These are phyloP conservation scores for Spodoptera picta DNA, from an alignment of 2,888 invertebrate genomes.

Conservation along the genomic window DNA sequence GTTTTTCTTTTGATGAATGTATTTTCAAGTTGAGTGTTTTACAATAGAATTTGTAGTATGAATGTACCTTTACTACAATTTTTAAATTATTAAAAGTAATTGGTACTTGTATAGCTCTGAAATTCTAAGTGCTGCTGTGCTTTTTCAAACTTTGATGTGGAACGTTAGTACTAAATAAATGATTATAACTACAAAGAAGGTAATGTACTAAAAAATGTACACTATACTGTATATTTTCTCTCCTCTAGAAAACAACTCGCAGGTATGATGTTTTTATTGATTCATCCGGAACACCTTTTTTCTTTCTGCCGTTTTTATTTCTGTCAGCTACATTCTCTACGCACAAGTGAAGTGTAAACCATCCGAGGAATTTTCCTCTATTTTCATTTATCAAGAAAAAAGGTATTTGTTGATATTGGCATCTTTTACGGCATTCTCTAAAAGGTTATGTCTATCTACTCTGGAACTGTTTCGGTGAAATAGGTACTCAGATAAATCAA, in stretches of 20 bases:
- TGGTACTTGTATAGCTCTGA: too few relatives aligned
- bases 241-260: not conserved
- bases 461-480: conserved; percentile 9
- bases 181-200: too few relatives aligned
- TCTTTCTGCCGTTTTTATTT: conserved; percentile 30
- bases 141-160: too few relatives aligned
- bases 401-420: conserved; percentile 10
- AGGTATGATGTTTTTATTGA: conserved; percentile 20
- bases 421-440: conserved; percentile 16
- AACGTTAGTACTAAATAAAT: too few relatives aligned
- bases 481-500: conserved; percentile 9
- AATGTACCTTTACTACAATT: too few relatives aligned
- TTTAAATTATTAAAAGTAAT: too few relatives aligned
- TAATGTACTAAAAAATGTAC: too few relatives aligned
- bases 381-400: conserved; percentile 14
- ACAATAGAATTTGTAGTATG: too few relatives aligned
- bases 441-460: not conserved
- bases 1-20: too few relatives aligned
- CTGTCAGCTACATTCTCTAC: conserved; percentile 39
- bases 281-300: conserved; percentile 21
- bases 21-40: too few relatives aligned
- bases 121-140: too few relatives aligned
- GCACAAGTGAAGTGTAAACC: conserved; percentile 40
- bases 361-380: conserved; percentile 32
- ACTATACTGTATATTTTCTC: too few relatives aligned